phyloP scores from a whole-genome alignment of 2,113 vertebrate species.

The Mobula hypostoma region DNA sequence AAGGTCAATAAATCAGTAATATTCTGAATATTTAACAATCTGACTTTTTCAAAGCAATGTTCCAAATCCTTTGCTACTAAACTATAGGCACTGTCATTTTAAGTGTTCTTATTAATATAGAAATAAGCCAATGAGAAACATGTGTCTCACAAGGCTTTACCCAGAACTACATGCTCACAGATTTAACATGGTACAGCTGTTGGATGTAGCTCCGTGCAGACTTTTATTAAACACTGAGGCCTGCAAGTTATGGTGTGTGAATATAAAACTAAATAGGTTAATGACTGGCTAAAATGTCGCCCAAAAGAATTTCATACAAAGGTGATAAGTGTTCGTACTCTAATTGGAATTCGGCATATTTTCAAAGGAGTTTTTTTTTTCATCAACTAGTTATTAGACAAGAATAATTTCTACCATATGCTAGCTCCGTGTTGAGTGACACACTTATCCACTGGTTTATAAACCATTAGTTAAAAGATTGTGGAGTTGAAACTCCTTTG shows the following conservation, averaged over 20 bases:
- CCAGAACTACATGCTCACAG: background rate
- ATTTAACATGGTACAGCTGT: conserved; percentile 15
- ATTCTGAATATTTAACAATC: background rate
- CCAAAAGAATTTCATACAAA: conserved; percentile 1
- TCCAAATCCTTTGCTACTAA: background rate
- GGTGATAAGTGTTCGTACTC: background rate
- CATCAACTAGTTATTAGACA: background rate
- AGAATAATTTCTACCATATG: background rate
- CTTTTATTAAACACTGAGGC: conserved; percentile 14
- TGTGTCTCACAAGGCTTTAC: background rate
- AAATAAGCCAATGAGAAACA: conserved; percentile 24
- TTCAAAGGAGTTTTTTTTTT: conserved; percentile 6
- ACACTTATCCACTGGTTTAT: background rate
- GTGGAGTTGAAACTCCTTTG: background rate
- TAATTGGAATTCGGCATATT: background rate
- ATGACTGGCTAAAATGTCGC: background rate
- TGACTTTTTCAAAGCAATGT: background rate
- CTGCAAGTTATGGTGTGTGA: conserved; percentile 12
- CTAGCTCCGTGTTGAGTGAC: background rate
- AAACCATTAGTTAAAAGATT: background rate
- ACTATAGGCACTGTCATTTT: conserved; percentile 26
- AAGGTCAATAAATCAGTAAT: background rate
- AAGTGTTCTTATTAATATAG: background rate
- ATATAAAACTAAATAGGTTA: conserved; percentile 2
- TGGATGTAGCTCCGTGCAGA: background rate